Evolutionary conservation across 2,888 invertebrate species (phyloP), one percentile per base, ranked within the genome.

Genomic region (Neoscelio sp.): DNA sequence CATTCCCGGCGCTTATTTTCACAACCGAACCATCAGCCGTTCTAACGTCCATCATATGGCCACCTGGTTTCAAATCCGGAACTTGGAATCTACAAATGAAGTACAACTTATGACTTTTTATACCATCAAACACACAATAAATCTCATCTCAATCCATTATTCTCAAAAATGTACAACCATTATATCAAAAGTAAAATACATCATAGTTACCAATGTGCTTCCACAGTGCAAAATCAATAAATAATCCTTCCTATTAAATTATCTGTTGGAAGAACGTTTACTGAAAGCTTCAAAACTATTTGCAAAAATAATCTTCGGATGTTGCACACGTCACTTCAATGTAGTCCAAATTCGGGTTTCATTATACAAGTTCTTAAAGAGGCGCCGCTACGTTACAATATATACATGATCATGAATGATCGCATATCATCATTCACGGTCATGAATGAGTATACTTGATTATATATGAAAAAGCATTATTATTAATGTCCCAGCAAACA

Each of bases 11-110:
- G 18, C 94, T 94, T 82, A 95, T 94, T 90, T 95, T 95, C 13
- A 95, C 94, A 1, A 95, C 94, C 10, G 94, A 94, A 3, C 95
- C 95, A 87, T 95, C 95, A 0, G 92, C 91, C n/a, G 93, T 93
- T 81, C 93, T 89, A 0, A 93, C 92, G 84, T 94, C 94, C 92
- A 94, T 92, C 89, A 93, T 91, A 76, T 92, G 91, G 35, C 90
- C 89, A 7, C 90, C 90, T 18, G 91, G 85, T 82, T 91, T 91
- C 28, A 91, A 83, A 70, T 91, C 91, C 26, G 91, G 91, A 28
- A 91, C 89, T 87, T 91, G 91, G 71, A 91, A 91, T 67, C 91
- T 91, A 76, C 71, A 74, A 80, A 48, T 28, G 8, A 33, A 26
- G n/a, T 33, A 50, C 1, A 15, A 30, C 13, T 30, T 23, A 23